Evolutionary conservation across 2,888 invertebrate species (phyloP), one percentile per base, ranked within the genome.

Genomic region (Nematopogon swammerdamellus): DNA sequence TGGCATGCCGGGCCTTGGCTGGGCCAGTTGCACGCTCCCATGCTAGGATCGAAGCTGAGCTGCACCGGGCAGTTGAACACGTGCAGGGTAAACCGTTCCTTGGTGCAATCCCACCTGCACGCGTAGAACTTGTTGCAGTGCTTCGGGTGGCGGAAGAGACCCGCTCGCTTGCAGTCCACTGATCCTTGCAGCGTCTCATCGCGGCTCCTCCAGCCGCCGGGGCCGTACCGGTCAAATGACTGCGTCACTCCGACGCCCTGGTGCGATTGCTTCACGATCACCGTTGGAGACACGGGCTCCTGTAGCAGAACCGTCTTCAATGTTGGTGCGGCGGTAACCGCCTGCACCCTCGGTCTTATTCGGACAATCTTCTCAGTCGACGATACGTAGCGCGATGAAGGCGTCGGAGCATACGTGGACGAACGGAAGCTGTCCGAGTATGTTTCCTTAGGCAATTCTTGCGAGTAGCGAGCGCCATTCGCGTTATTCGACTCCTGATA

Each of bases 11-110:
- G 90, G 20, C 90, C 90, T 62, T 88, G 87, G 60, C 87, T 89
- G 1, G 91, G 91, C 88, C 89, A 90, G 66, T 90, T 91, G 60
- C 91, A 91, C 46, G 90, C 91, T n/a, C 87, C 85, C 58, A 89
- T 77, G 50, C 74, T 83, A 18, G 84, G 82, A 64, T 91, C 91
- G 60, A 90, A 91, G 46, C 89, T 89, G 47, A 91, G 72, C 62
- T 89, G 89, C 14, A 91, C 83, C 0, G 91, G 91, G 60, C 91
- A 91, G 61, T 89, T 88, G 67, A 91, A 89, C 2, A 88, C 82
- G 60, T 89, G 88, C 6, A 91, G 77, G 1, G 89, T 89, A 64
- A 85, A 91, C 57, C 84, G 82, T 57, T 89, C 85, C 61, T 90
- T 88, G 62, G 85, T 87, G 54, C 86, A 83, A 64, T 91, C 91